These are phyloP conservation scores for Chrysolina haemoptera DNA, from an alignment of 2,888 invertebrate species.

Conservation along the genomic window DNA sequence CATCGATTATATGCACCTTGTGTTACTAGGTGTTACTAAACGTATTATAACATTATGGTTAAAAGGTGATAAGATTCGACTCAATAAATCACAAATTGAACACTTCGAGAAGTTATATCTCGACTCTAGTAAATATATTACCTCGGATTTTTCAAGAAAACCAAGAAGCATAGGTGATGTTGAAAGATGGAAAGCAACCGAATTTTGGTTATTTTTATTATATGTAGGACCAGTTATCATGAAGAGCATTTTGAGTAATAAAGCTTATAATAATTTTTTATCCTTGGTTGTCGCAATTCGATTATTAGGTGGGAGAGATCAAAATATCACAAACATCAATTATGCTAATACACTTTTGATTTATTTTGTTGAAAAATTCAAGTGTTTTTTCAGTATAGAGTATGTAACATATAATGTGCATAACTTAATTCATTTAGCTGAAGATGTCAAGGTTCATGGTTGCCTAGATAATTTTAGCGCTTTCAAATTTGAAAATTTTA, in stretches of 20 bases:
- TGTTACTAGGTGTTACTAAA: constrained; percentile 7
- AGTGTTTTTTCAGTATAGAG: not conserved
- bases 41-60: constrained; percentile 13
- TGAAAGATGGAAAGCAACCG: too few relatives aligned
- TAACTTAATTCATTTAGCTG: constrained; percentile 17
- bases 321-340: constrained; percentile 2
- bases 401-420: constrained; percentile 14
- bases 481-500: not conserved
- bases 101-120: too few relatives aligned
- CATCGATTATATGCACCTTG: constrained; percentile 11
- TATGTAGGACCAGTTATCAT: too few relatives aligned
- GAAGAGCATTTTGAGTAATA: too few relatives aligned
- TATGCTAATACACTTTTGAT: constrained; percentile 17
- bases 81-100: too few relatives aligned
- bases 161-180: too few relatives aligned
- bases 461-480: not conserved
- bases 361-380: constrained; percentile 18
- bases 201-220: too few relatives aligned
- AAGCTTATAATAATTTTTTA: constrained; percentile 11
- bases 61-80: not conserved
- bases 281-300: constrained; percentile 19
- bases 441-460: constrained; percentile 12
- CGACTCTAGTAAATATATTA: not conserved
- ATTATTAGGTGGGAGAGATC: constrained; percentile 7
- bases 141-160: constrained; percentile 5